A percentile compares a stretch with the other conserved stretches of the same genome.
These are phyloP conservation scores for Melozone crissalis DNA, from an alignment of 2,113 vertebrate genomes.

Conservation along the genomic window DNA sequence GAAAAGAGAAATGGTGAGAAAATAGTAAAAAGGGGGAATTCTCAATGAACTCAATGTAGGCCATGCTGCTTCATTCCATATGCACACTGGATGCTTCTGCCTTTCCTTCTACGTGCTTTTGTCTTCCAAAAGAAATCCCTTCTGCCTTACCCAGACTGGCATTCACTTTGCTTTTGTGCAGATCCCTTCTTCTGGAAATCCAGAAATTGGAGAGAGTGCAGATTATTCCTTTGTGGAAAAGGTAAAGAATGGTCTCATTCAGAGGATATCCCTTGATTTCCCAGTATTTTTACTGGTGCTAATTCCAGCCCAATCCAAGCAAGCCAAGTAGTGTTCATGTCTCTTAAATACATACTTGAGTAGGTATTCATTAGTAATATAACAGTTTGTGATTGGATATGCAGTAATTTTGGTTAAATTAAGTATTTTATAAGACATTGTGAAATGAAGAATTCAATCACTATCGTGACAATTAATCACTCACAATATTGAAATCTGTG, in stretches of 20 bases:
- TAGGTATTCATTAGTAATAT: neutral
- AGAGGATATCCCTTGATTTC: neutral
- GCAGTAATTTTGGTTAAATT: neutral
- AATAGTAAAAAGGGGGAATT: neutral
- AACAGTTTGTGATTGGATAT: neutral
- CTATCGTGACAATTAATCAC: neutral
- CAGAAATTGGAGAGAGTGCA: neutral
- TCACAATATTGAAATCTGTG: neutral
- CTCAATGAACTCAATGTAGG: neutral
- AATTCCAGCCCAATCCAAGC: neutral
- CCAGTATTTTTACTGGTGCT: neutral
- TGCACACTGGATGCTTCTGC: neutral
- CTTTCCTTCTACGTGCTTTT: neutral
- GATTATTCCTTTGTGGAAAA: slow-evolving; percentile 23
- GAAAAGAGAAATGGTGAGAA: neutral
- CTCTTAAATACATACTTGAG: neutral
- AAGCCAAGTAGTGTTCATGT: neutral
- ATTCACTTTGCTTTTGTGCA: slow-evolving; percentile 34
- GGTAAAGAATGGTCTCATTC: neutral
- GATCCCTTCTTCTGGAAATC: slow-evolving; percentile 23
- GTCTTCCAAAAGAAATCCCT: neutral
- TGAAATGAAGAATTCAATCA: neutral
- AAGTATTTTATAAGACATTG: neutral
- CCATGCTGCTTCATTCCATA: neutral
- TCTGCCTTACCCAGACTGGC: neutral